A percentile compares a stretch with the other conserved stretches of the same genome.
phyloP scores from a whole-genome alignment of 1,140 invertebrate species.

The Oreohelix idahoensis region DNA sequence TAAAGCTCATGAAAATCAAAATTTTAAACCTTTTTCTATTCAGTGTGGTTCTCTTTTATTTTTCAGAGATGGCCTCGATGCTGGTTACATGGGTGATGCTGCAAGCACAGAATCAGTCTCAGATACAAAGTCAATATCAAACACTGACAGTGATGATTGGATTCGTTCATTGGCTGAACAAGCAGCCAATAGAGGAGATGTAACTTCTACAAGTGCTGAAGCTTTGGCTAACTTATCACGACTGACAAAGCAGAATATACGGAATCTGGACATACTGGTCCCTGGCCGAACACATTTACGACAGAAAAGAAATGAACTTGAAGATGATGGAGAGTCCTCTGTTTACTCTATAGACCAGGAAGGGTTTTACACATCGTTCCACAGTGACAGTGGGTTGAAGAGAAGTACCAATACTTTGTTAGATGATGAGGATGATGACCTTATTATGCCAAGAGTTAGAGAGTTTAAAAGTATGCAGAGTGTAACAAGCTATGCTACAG shows the following conservation, averaged over 20 bases:
- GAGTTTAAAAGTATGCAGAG: slow-evolving; percentile 54
- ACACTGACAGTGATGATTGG: slow-evolving; percentile 58
- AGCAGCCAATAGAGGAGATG: slow-evolving; percentile 55
- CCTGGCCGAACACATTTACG: slow-evolving; percentile 41
- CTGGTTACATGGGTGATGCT: slow-evolving; percentile 57
- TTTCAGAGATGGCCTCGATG: slow-evolving; percentile 52
- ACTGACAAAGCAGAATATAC: slow-evolving; percentile 63
- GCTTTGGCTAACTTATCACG: slow-evolving; percentile 52
- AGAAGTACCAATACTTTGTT: slow-evolving; percentile 57
- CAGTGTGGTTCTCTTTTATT: slow-evolving; percentile 3
- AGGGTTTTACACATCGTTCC: slow-evolving; percentile 97
- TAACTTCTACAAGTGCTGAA: slow-evolving; percentile 53
- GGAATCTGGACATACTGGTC: slow-evolving; percentile 60
- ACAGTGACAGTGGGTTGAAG: slow-evolving; percentile 90
- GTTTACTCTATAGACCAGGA: slow-evolving; percentile 96
- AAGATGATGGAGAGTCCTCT: slow-evolving; percentile 91
- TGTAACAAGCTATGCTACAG: slow-evolving; percentile 52
- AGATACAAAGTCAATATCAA: slow-evolving; percentile 56
- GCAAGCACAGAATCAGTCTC: slow-evolving; percentile 51
- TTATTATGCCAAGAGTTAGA: slow-evolving; percentile 47
- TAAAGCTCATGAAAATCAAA: too few species aligned
- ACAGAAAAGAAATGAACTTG: slow-evolving; percentile 72
- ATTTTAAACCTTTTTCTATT: background rate
- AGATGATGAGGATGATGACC: slow-evolving; percentile 52
- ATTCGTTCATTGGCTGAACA: slow-evolving; percentile 57